phyloP scores from a whole-genome alignment of 2,113 vertebrate genomes.

The Plecotus auritus region DNA sequence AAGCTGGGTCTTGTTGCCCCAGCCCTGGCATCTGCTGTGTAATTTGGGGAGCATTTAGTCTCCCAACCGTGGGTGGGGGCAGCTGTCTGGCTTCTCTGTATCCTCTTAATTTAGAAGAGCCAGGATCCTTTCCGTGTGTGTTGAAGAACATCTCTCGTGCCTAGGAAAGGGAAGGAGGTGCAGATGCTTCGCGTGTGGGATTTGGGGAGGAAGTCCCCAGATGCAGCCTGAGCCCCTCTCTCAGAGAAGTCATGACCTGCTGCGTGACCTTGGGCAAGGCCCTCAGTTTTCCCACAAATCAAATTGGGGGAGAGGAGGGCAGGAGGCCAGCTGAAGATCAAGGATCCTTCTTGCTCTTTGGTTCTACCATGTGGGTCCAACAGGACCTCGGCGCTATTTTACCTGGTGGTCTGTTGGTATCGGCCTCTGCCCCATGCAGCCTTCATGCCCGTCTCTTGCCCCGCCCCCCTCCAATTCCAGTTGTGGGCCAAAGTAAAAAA shows the following conservation, averaged over 20 bases:
- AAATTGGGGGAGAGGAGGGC: background rate
- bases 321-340: background rate
- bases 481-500: background rate
- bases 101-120: slow-evolving; percentile 58
- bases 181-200: background rate
- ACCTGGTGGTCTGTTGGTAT: background rate
- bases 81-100: slow-evolving; percentile 54
- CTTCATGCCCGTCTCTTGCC: background rate
- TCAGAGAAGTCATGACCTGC: background rate
- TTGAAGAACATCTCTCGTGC: background rate
- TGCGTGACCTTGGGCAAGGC: background rate
- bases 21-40: slow-evolving; percentile 66
- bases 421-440: background rate
- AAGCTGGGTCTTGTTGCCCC: slow-evolving; percentile 68
- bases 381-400: background rate
- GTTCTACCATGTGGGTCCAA: background rate
- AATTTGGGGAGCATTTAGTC: slow-evolving; percentile 71
- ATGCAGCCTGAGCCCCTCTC: background rate
- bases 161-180: background rate
- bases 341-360: background rate
- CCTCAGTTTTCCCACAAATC: background rate
- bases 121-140: background rate
- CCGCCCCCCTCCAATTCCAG: background rate
- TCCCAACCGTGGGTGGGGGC: slow-evolving; percentile 56
- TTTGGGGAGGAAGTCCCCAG: background rate